Conservation (phyloP, 92 coral and sea anemone species). For the Heteractis magnifica region DNA sequence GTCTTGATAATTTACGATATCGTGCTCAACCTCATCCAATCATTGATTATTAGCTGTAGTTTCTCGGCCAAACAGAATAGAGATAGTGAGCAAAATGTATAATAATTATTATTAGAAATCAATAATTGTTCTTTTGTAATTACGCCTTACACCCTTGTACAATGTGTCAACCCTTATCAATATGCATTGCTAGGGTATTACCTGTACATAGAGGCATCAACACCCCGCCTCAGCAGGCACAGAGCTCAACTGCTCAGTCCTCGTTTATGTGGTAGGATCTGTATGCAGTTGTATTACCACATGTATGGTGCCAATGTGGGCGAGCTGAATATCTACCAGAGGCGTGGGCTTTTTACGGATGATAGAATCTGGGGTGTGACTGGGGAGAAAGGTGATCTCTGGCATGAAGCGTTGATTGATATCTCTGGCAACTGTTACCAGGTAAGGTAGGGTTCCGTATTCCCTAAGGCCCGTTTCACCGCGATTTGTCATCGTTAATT, state of each 20-base stretch:
- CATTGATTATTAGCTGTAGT: no score
- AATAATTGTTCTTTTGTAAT: no score
- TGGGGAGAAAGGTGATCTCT: conserved; percentile 66
- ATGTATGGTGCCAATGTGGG: conserved; percentile 80
- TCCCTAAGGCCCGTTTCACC: not conserved
- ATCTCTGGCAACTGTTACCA: conserved; percentile 81
- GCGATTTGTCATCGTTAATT: no score
- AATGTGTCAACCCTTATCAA: no score
- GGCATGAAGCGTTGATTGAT: conserved; percentile 84
- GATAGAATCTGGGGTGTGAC: conserved; percentile 75
- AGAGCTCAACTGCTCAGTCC: conserved; percentile 79
- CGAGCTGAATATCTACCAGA: conserved; percentile 58
- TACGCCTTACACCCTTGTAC: no score
- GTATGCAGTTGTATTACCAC: conserved; percentile 77
- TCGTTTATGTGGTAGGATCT: conserved; percentile 71
- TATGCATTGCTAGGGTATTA: conserved; percentile 48
- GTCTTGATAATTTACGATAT: no score
- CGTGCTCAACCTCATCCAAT: no score
- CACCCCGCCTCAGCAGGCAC: conserved; percentile 43
- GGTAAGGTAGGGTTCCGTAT: conserved; percentile 21
- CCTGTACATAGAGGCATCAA: conserved; percentile 71
- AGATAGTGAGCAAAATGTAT: no score
- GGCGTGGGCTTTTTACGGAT: conserved; percentile 60
- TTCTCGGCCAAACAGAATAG: no score
- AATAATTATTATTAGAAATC: no score